A percentile compares a stretch with the other conserved stretches of the same genome.
phyloP scores from a whole-genome alignment of 2,113 vertebrate species.

The Panthera leo region DNA sequence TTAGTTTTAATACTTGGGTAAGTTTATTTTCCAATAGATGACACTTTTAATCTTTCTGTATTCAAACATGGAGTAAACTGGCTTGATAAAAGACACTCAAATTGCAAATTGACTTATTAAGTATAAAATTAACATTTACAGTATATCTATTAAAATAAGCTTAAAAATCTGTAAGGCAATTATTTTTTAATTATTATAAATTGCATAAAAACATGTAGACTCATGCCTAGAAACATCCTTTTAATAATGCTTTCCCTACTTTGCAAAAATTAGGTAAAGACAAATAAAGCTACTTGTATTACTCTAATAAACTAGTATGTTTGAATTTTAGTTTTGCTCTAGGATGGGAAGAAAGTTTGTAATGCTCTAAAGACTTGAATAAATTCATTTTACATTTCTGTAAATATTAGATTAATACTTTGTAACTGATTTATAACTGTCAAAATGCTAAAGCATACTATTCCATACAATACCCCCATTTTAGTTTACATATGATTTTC shows the following conservation, averaged over 20 bases:
- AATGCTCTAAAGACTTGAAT: conserved; percentile 49
- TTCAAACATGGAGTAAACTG: conserved; percentile 46
- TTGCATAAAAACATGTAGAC: conserved; percentile 3
- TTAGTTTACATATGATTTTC: conserved; percentile 69
- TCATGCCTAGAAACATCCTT: conserved; percentile 20
- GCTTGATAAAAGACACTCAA: neutral
- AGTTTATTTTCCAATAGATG: conserved; percentile 49
- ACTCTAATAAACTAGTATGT: neutral
- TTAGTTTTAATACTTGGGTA: conserved; percentile 34
- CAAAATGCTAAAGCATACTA: conserved; percentile 44
- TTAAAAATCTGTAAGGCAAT: conserved; percentile 58
- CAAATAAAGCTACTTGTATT: neutral
- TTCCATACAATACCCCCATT: conserved; percentile 56
- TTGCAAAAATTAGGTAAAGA: neutral
- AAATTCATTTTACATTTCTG: conserved; percentile 64
- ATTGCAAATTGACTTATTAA: conserved; percentile 60
- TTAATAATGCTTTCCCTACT: neutral
- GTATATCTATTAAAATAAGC: conserved; percentile 25
- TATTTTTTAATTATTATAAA: conserved; percentile 55
- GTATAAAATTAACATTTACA: conserved; percentile 66
- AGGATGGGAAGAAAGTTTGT: neutral
- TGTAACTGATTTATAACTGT: conserved; percentile 46
- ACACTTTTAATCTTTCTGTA: conserved; percentile 72
- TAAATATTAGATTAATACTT: conserved; percentile 71
- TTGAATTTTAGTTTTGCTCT: conserved; percentile 47